phyloP scores from a whole-genome alignment of 2,888 invertebrate genomes.

The Drosophila histrio region DNA sequence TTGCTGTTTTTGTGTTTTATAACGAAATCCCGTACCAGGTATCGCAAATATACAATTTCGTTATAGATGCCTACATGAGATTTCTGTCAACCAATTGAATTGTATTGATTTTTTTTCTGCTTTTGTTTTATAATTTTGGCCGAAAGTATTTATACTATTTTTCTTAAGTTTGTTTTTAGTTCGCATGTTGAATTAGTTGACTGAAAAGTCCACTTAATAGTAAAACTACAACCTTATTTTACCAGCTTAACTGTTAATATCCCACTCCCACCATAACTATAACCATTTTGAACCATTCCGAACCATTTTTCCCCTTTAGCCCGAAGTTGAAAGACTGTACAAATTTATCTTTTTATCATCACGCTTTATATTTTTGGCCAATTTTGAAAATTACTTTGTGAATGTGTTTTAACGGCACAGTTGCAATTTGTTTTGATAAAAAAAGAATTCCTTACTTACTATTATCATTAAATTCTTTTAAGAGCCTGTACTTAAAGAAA shows the following conservation, averaged over 20 bases:
- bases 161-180: constrained; percentile 10
- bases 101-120: constrained; percentile 21
- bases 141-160: constrained; percentile 18
- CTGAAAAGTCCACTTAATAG: neutral
- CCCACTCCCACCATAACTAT: constrained; percentile 9
- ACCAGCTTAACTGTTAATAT: neutral
- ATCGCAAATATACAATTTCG: constrained; percentile 47
- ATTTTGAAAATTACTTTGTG: constrained; percentile 28
- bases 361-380: constrained; percentile 44
- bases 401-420: constrained; percentile 52
- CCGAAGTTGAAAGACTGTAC: constrained; percentile 7
- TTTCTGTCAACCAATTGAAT: neutral
- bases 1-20: constrained; percentile 51
- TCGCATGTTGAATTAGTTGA: constrained; percentile 43
- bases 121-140: constrained; percentile 43
- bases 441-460: neutral
- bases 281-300: constrained; percentile 15
- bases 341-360: neutral
- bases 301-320: constrained; percentile 10
- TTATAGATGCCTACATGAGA: constrained; percentile 42
- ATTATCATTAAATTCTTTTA: constrained; percentile 5
- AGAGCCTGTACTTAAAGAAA: no score
- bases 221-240: neutral
- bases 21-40: constrained; percentile 27
- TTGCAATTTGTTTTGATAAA: constrained; percentile 39